These are phyloP conservation scores for Antrozous pallidus DNA, from an alignment of 2,797 vertebrate species.

Conservation along the genomic window DNA sequence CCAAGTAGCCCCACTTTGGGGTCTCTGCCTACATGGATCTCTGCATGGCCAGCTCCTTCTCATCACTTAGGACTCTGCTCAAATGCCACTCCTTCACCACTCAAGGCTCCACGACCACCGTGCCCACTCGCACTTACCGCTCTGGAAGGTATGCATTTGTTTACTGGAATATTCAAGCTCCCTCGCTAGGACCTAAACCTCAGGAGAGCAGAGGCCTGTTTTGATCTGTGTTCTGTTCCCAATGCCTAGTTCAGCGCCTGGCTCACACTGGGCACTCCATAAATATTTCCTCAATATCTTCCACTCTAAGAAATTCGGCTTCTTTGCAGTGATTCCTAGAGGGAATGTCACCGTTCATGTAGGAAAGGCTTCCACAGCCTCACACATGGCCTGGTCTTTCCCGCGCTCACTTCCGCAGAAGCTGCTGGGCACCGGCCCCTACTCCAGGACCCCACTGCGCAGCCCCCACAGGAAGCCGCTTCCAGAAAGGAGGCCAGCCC, in stretches of 20 bases:
- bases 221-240: background rate
- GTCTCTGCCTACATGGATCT: background rate
- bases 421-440: background rate
- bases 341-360: background rate
- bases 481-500: conserved; percentile 56
- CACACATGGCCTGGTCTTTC: background rate
- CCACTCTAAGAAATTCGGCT: background rate
- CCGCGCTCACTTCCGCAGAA: background rate
- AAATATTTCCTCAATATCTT: background rate
- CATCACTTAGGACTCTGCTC: background rate
- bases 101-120: rapidly evolving
- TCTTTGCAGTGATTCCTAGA: background rate
- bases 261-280: background rate
- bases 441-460: background rate
- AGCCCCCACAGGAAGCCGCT: background rate
- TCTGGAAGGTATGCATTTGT: background rate
- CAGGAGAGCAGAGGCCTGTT: background rate
- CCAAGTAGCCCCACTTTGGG: background rate
- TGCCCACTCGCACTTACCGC: background rate
- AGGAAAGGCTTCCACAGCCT: background rate
- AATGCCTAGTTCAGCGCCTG: background rate
- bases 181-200: background rate
- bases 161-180: background rate
- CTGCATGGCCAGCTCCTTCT: background rate
- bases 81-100: background rate